These are phyloP conservation scores for Oscheius onirici DNA, from an alignment of 2,888 invertebrate species.

Conservation along the genomic window DNA sequence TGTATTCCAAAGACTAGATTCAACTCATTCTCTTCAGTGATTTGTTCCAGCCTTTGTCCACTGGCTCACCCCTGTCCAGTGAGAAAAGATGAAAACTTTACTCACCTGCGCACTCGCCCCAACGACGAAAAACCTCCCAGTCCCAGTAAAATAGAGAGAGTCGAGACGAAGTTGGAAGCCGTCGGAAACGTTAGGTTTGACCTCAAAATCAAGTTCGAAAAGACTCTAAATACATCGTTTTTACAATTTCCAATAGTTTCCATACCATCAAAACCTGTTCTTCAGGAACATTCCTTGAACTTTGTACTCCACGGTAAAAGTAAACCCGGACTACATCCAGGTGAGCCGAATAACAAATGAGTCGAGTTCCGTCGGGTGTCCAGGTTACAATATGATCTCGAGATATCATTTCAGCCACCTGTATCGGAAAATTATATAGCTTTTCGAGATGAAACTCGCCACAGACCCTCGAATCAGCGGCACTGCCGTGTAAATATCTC, in stretches of 20 bases:
- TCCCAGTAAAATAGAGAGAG: not conserved
- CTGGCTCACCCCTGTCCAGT: too few relatives aligned
- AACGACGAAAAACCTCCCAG: not conserved
- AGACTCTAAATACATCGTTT: not conserved
- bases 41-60: too few relatives aligned
- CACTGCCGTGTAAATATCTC: slow-evolving; percentile 15
- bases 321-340: slow-evolving; percentile 10
- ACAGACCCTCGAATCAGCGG: not conserved
- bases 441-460: not conserved
- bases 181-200: slow-evolving; percentile 2
- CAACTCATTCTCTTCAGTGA: too few relatives aligned
- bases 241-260: too few relatives aligned
- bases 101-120: not conserved
- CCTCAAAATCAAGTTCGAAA: slow-evolving; percentile 7
- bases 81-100: too few relatives aligned
- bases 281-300: not conserved
- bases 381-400: slow-evolving; percentile 22
- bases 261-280: not conserved
- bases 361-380: slow-evolving; percentile 32
- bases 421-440: not conserved
- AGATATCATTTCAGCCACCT: slow-evolving; percentile 8
- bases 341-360: slow-evolving; percentile 4
- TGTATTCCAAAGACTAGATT: too few relatives aligned
- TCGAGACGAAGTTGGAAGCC: slow-evolving; percentile 1
- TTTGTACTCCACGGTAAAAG: slow-evolving; percentile 22